Evolutionary conservation across 1,140 invertebrate species (phyloP).

Genomic region (Brachionus paranguensis): DNA sequence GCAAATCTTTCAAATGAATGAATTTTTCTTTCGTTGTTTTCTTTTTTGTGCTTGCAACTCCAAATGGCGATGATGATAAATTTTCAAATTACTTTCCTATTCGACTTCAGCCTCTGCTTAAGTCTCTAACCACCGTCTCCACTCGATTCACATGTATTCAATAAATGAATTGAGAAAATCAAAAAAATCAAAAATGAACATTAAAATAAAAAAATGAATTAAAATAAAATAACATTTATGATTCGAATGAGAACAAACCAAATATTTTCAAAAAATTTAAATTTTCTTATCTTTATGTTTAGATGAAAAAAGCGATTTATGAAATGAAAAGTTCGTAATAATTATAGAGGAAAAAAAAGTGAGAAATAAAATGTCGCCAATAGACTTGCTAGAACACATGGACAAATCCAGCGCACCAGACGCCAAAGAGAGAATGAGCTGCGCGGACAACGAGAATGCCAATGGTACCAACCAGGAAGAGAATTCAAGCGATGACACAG

Average conservation of each 20-base stretch:
- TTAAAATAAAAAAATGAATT: background rate
- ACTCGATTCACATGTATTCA: background rate
- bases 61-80: background rate
- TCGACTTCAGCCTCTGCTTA: background rate
- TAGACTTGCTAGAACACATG: background rate
- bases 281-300: background rate
- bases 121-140: background rate
- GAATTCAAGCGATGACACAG: slow-evolving; percentile 13
- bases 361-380: background rate
- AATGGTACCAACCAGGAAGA: background rate
- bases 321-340: slow-evolving; percentile 19
- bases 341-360: background rate
- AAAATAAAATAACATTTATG: background rate
- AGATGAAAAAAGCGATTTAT: background rate
- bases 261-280: background rate
- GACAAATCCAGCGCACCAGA: background rate
- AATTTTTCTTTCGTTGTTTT: background rate
- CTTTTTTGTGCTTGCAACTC: background rate
- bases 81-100: background rate
- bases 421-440: background rate
- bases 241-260: background rate
- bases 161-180: background rate
- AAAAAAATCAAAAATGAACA: background rate
- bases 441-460: background rate
- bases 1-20: background rate